These are phyloP conservation scores for Temnothorax longispinosus DNA, from an alignment of 1,140 invertebrate genomes.

Conservation along the genomic window DNA sequence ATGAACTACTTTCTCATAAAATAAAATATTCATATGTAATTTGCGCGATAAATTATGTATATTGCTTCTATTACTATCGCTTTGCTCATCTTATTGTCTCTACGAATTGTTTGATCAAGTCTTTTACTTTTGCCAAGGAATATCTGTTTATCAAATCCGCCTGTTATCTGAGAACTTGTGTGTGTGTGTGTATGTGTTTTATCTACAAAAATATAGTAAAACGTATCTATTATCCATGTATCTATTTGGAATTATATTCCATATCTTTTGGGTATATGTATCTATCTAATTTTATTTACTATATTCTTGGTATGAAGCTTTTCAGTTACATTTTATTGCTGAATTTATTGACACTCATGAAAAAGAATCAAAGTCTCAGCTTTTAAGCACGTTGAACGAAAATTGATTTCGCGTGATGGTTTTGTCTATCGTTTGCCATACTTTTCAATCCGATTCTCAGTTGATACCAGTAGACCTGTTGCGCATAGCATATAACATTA, in stretches of 20 bases:
- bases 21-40: background rate
- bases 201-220: background rate
- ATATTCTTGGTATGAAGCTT: background rate
- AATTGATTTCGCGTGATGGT: slow-evolving; percentile 3
- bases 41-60: background rate
- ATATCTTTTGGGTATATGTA: slow-evolving; percentile 3
- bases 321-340: background rate
- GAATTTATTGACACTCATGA: background rate
- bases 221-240: background rate
- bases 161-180: background rate
- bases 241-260: background rate
- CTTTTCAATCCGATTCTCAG: background rate
- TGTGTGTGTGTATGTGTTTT: background rate
- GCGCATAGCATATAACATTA: slow-evolving; percentile 26
- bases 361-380: background rate
- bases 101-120: slow-evolving; percentile 4
- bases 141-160: background rate
- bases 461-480: slow-evolving; percentile 19
- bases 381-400: slow-evolving; percentile 6
- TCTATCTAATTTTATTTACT: background rate
- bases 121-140: background rate
- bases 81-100: background rate
- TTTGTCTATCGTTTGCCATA: background rate
- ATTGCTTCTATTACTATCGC: slow-evolving; percentile 21
- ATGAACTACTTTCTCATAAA: background rate